Percentiles rank a stretch among this genome's conserved stretches.
These are phyloP conservation scores for Petrocephalus microphthalmus DNA, from an alignment of 2,113 vertebrate species.

Conservation along the genomic window DNA sequence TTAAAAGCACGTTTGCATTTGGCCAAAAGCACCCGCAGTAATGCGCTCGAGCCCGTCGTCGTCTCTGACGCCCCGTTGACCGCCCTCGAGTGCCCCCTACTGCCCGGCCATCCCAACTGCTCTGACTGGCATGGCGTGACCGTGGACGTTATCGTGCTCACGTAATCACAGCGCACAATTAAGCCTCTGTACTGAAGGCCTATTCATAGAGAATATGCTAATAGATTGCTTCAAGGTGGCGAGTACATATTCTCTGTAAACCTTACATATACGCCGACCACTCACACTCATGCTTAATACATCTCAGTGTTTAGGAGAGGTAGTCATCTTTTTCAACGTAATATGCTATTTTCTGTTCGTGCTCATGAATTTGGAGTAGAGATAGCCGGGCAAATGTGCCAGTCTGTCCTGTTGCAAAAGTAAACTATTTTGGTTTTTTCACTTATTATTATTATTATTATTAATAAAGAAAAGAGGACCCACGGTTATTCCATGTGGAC, in stretches of 20 bases:
- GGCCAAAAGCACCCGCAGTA: conserved; percentile 29
- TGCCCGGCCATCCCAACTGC: conserved; percentile 32
- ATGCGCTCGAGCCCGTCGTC: conserved; percentile 43
- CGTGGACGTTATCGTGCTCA: conserved; percentile 44
- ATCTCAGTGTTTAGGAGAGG: conserved; percentile 58
- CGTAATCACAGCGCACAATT: conserved; percentile 46
- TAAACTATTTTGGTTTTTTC: conserved; percentile 58
- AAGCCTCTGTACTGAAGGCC: conserved; percentile 39
- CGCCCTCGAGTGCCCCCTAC: conserved; percentile 39
- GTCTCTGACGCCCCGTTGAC: conserved; percentile 45
- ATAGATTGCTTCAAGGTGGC: conserved; percentile 51
- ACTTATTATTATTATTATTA: conserved; percentile 48
- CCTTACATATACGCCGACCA: conserved; percentile 44
- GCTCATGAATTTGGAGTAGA: conserved; percentile 48
- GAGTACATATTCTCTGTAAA: conserved; percentile 50
- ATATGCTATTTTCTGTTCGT: conserved; percentile 51
- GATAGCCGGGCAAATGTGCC: conserved; percentile 37
- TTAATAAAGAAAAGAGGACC: conserved; percentile 27
- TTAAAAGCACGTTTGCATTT: conserved; percentile 33
- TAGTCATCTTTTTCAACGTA: conserved; percentile 58
- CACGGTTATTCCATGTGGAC: conserved; percentile 40
- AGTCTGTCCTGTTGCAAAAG: conserved; percentile 42
- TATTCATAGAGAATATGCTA: conserved; percentile 51
- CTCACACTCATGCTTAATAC: conserved; percentile 48
- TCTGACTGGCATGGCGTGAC: conserved; percentile 40